A percentile compares a stretch with the other conserved stretches of the same genome.
These are phyloP conservation scores for Sepiola atlantica DNA, from an alignment of 2,888 invertebrate genomes.

Conservation along the genomic window DNA sequence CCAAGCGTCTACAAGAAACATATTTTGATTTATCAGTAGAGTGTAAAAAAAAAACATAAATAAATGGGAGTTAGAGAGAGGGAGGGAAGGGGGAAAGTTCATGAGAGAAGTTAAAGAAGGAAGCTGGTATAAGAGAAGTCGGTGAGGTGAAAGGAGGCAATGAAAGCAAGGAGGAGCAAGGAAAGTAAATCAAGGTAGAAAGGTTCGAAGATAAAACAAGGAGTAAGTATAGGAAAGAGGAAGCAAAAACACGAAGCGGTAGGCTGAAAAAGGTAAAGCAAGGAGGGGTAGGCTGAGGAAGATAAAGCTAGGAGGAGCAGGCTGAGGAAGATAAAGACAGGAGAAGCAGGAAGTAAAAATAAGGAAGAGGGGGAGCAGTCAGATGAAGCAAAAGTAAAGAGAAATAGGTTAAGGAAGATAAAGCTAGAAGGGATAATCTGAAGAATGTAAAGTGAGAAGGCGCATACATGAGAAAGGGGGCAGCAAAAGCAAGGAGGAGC, in stretches of 20 bases:
- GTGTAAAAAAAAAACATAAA: slow-evolving; percentile 46
- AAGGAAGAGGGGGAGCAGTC: too few species aligned
- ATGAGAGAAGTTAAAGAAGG: neutral
- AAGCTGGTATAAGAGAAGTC: neutral
- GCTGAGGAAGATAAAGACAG: neutral
- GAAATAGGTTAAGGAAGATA: neutral
- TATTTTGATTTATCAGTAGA: slow-evolving; percentile 46
- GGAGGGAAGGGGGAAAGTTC: neutral
- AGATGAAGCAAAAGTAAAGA: neutral
- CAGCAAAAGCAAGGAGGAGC: too few species aligned
- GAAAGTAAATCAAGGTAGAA: neutral
- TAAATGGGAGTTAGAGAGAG: neutral
- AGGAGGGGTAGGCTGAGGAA: neutral
- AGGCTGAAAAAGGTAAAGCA: neutral
- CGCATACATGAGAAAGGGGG: too few species aligned
- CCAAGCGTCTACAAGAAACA: slow-evolving; percentile 47
- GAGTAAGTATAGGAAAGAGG: neutral
- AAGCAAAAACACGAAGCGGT: neutral
- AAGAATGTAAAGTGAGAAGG: neutral
- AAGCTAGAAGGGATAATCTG: neutral
- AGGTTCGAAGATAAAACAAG: neutral
- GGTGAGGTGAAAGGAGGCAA: neutral
- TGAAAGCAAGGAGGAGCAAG: neutral
- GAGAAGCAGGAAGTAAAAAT: too few species aligned
- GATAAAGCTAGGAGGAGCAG: neutral